Percentiles rank a stretch among this genome's conserved stretches.
phyloP scores from a whole-genome alignment of 2,797 vertebrate genomes.

The Coccyzus lansbergi region DNA sequence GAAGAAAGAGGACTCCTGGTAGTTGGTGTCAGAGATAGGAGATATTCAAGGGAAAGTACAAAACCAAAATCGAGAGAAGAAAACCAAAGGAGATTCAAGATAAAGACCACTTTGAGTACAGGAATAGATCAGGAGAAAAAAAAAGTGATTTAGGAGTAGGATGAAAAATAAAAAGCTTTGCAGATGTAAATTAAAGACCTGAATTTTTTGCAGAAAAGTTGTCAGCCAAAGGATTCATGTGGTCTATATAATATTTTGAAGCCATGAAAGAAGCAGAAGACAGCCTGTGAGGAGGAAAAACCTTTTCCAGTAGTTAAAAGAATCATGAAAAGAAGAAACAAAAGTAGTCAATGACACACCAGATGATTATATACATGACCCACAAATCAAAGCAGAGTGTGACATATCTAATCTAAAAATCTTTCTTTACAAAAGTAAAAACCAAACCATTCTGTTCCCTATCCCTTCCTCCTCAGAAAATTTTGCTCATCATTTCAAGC shows the following conservation, averaged over 20 bases:
- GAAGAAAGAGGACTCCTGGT: constrained; percentile 3
- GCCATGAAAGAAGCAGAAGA: not conserved
- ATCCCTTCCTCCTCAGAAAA: constrained; percentile 17
- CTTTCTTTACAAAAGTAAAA: not conserved
- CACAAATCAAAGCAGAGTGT: not conserved
- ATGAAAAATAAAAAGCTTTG: constrained; percentile 39
- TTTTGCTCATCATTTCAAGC: not conserved
- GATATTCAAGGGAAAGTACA: constrained; percentile 41
- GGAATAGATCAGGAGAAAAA: constrained; percentile 15
- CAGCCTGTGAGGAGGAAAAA: not conserved
- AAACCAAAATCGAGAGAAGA: not conserved
- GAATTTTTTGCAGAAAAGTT: not conserved
- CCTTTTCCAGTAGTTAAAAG: not conserved
- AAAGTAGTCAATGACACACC: not conserved
- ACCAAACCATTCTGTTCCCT: not conserved
- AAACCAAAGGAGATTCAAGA: constrained; percentile 39
- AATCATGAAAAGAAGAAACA: not conserved
- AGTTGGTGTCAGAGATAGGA: not conserved
- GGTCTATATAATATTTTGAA: not conserved
- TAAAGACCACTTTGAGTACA: constrained; percentile 1
- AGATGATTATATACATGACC: not conserved
- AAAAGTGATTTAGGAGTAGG: not conserved
- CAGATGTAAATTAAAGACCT: constrained; percentile 3
- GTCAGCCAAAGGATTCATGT: not conserved
- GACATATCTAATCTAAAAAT: not conserved